phyloP scores from a whole-genome alignment of 2,113 vertebrate species.

The Noturus placidus region DNA sequence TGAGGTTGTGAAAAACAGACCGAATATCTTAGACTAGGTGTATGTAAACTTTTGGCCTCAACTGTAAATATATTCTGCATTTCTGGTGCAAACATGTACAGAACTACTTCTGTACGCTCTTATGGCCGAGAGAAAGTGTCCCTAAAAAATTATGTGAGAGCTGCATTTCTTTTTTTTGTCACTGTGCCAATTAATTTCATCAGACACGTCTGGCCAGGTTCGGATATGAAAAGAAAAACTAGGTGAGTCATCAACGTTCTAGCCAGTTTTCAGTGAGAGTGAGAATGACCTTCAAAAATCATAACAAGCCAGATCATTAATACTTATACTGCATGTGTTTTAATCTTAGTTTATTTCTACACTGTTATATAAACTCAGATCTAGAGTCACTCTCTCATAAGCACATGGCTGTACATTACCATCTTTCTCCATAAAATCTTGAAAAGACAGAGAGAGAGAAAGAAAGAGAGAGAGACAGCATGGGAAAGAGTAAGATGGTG shows the following conservation, averaged over 20 bases:
- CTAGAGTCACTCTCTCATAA: background rate
- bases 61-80: background rate
- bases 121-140: background rate
- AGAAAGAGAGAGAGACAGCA: background rate
- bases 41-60: background rate
- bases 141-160: background rate
- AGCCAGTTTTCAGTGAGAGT: slow-evolving; percentile 10
- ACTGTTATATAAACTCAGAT: background rate
- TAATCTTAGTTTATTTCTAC: background rate
- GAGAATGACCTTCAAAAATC: slow-evolving; percentile 6
- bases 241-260: slow-evolving; percentile 7
- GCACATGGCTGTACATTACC: background rate
- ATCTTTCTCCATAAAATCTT: background rate
- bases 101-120: background rate
- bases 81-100: background rate
- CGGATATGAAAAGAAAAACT: background rate
- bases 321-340: background rate
- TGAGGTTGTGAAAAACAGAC: background rate
- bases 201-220: slow-evolving; percentile 9
- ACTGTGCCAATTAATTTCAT: slow-evolving; percentile 9
- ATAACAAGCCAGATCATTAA: background rate
- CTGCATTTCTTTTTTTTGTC: background rate
- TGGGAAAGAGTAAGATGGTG: background rate
- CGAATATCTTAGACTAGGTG: background rate
- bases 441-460: background rate